phyloP scores from a whole-genome alignment of 1,140 invertebrate species.

The Philopotamus ludificatus region DNA sequence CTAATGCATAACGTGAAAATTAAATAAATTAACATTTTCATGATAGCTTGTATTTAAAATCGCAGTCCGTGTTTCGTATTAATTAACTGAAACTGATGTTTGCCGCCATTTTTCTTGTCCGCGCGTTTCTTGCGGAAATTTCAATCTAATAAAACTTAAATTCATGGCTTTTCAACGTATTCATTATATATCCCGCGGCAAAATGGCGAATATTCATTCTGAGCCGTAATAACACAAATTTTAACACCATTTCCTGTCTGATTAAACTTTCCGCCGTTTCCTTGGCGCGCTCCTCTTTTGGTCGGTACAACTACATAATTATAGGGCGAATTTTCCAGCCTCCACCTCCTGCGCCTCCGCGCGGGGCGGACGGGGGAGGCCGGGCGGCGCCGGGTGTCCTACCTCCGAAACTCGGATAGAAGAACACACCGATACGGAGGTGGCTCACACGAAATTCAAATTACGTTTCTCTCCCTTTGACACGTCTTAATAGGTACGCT shows the following conservation, averaged over 20 bases:
- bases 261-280: conserved; percentile 41
- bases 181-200: conserved; percentile 35
- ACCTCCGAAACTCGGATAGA: conserved; percentile 4
- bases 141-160: conserved; percentile 39
- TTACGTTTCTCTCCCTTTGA: conserved; percentile 41
- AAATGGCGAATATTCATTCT: conserved; percentile 40
- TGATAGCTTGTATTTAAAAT: background rate
- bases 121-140: conserved; percentile 18
- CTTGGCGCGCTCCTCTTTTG: conserved; percentile 20
- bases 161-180: conserved; percentile 33
- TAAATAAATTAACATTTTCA: background rate
- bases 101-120: conserved; percentile 22
- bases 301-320: conserved; percentile 38
- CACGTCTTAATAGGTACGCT: conserved; percentile 40
- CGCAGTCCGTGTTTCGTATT: background rate
- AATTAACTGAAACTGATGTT: conserved; percentile 28
- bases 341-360: background rate
- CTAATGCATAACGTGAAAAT: background rate
- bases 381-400: background rate
- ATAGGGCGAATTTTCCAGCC: conserved; percentile 32
- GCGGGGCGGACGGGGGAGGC: background rate
- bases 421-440: conserved; percentile 32
- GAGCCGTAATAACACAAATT: conserved; percentile 42
- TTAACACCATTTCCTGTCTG: conserved; percentile 42
- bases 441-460: conserved; percentile 41